Conservation (phyloP, 2,113 vertebrate genomes). For the Myiopsitta monachus region DNA sequence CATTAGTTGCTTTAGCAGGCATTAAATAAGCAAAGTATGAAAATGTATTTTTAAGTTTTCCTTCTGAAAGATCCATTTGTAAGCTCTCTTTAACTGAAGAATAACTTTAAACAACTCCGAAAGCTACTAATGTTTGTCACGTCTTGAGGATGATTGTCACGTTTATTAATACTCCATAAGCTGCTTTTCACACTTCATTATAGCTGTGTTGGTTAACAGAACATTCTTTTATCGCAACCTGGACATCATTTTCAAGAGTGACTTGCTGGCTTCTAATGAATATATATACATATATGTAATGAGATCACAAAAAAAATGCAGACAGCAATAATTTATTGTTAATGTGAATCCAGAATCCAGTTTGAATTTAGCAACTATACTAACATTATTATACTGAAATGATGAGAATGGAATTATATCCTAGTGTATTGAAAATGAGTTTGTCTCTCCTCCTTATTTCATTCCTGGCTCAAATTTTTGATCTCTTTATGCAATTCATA, state of each 20-base stretch:
- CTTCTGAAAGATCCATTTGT: not conserved
- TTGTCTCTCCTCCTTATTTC: not conserved
- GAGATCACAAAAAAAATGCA: not conserved
- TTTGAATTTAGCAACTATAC: not conserved
- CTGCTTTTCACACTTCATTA: constrained; percentile 36
- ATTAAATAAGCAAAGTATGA: not conserved
- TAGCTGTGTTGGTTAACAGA: not conserved
- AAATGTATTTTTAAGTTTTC: not conserved
- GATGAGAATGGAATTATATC: not conserved
- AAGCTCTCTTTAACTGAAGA: not conserved
- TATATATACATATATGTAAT: not conserved
- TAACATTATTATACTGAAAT: not conserved
- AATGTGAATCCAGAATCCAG: not conserved
- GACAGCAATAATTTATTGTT: not conserved
- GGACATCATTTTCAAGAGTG: not conserved
- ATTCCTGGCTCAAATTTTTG: not conserved
- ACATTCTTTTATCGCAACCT: not conserved
- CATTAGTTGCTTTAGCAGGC: not conserved
- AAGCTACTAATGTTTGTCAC: not conserved
- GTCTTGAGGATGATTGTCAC: not conserved
- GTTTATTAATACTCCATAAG: not conserved
- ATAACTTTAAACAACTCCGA: constrained; percentile 42
- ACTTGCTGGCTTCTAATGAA: not conserved
- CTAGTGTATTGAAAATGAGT: not conserved
- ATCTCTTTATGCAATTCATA: not conserved